A percentile compares a stretch with the other conserved stretches of the same genome.
phyloP scores from a whole-genome alignment of 2,888 invertebrate genomes.

The Trilocha varians region DNA sequence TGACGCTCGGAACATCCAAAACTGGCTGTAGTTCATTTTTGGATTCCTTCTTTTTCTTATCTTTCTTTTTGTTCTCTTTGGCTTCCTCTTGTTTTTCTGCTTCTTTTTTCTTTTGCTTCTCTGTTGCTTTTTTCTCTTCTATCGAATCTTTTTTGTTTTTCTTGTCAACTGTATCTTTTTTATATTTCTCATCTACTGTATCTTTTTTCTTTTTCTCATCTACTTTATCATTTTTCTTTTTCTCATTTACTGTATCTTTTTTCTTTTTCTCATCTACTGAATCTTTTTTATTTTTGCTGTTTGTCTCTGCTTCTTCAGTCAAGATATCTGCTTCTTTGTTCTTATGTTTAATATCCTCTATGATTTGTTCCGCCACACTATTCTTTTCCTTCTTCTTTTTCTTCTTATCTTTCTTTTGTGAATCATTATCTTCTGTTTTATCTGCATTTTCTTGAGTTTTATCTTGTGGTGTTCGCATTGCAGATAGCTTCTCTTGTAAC shows the following conservation, averaged over 20 bases:
- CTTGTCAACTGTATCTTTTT: constrained; percentile 16
- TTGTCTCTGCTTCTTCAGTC: background rate
- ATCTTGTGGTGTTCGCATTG: background rate
- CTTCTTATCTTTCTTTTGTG: constrained; percentile 5
- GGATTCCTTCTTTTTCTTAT: constrained; percentile 14
- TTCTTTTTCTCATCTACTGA: constrained; percentile 1
- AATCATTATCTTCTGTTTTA: background rate
- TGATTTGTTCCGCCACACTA: constrained; percentile 9
- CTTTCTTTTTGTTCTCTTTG: constrained; percentile 9
- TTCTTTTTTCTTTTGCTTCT: constrained; percentile 10
- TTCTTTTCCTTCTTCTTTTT: constrained; percentile 12
- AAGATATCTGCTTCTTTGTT: constrained; percentile 1
- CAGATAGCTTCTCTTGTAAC: constrained; percentile 24
- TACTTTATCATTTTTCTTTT: constrained; percentile 2
- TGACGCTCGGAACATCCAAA: constrained; percentile 48
- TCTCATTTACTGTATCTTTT: constrained; percentile 1
- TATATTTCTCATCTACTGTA: constrained; percentile 1
- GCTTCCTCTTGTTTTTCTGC: constrained; percentile 12
- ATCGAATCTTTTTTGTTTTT: constrained; percentile 9
- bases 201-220: constrained; percentile 2
- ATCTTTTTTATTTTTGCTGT: constrained; percentile 3
- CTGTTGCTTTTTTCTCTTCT: constrained; percentile 5
- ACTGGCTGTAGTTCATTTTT: constrained; percentile 37
- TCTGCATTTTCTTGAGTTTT: background rate
- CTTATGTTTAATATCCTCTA: constrained; percentile 4